Base-by-base conservation (phyloP, 2,797 vertebrate genomes). In the Parambassis ranga region DNA sequence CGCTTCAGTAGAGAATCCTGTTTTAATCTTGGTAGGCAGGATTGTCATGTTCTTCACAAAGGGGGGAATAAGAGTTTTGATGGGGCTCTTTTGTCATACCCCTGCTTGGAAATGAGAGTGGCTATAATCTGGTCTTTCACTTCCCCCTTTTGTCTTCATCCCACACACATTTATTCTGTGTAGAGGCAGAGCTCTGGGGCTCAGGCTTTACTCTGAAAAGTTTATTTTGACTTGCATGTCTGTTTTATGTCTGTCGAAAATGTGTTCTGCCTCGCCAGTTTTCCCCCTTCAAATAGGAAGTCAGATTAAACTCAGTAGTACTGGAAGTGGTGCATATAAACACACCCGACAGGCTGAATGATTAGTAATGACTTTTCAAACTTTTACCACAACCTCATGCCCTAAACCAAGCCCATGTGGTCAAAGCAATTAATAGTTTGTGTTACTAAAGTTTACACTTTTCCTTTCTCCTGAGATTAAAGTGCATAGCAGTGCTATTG, bases 161-260 rank as follows among this genome's bases (percentile, higher is more conserved):
- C 24, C 36, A 31, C 9, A 35, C 46, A 41, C 60, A 68, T 50
- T 35, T 27, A 30, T 38, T 63, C 48, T 51, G 27, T 16, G 36
- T 49, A 65, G 11, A 80, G 57, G 44, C 69, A 72, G 57, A 36
- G 50, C 63, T 60, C 33, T 6, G n/a, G 47, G 69, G 49, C 70
- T 77, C 83, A 59, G 62, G 42, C 66, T 79, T 79, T 55, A 59
- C 67, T 65, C 57, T 13, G 19, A 51, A 84, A 59, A 59, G 53
- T 87, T 91, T 90, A 89, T 89, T 90, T 89, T 84, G 80, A 87
- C 83, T 85, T 78, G 67, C 47, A 52, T 48, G 63, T 86, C 89
- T 90, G 90, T 84, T 90, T 87, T 84, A 84, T 82, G 81, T 89
- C 84, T 71, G 77, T 80, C 67, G 67, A 83, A 89, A 89, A 85